A percentile compares a stretch with the other conserved stretches of the same genome.
Conservation (phyloP, 2,888 invertebrate genomes). For the Carterocephalus palaemon region DNA sequence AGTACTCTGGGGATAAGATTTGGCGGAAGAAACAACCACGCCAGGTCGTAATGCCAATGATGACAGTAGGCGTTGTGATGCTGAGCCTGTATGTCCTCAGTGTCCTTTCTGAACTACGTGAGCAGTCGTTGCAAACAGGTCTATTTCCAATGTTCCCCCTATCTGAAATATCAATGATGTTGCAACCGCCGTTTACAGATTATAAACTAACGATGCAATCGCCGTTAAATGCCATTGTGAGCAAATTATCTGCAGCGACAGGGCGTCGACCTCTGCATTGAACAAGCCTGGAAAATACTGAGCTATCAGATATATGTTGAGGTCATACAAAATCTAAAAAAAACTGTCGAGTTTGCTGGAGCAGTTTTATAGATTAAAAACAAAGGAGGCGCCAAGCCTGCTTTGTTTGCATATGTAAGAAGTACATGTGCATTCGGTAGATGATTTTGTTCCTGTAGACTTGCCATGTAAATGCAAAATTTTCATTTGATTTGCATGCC, state of each 20-base stretch:
- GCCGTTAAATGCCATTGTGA: constrained; percentile 27
- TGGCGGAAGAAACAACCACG: constrained; percentile 9
- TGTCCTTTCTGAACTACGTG: constrained; percentile 22
- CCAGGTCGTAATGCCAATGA: constrained; percentile 11
- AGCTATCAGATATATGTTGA: constrained; percentile 6
- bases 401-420: constrained; percentile 27
- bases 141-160: constrained; percentile 28
- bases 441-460: constrained; percentile 2
- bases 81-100: constrained; percentile 20
- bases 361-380: constrained; percentile 25
- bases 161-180: constrained; percentile 21
- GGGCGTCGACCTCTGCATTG: constrained; percentile 29
- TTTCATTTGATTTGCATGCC: constrained; percentile 29
- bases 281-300: constrained; percentile 31
- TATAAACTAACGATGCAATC: too few species aligned
- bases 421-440: constrained; percentile 24
- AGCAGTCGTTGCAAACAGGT: constrained; percentile 29
- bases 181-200: too few species aligned
- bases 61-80: constrained; percentile 28
- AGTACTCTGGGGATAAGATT: constrained; percentile 3
- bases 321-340: constrained; percentile 20
- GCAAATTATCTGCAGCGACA: constrained; percentile 19
- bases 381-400: constrained; percentile 35
- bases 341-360: constrained; percentile 21
- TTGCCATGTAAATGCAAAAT: constrained; percentile 22